A percentile compares a stretch with the other conserved stretches of the same genome.
phyloP scores from a whole-genome alignment of 2,797 vertebrate species.

The Crenichthys baileyi region DNA sequence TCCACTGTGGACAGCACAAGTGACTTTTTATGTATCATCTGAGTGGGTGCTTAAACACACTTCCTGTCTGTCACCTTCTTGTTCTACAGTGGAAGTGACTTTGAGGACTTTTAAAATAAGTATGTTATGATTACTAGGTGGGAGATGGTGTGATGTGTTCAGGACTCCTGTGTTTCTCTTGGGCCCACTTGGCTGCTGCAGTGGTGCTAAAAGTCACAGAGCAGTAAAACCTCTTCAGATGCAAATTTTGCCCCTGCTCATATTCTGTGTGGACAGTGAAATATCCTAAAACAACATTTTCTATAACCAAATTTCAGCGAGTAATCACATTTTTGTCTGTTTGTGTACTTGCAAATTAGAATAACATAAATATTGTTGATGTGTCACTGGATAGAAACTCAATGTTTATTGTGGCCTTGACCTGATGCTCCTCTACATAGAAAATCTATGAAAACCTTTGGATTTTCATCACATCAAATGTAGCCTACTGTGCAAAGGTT shows the following conservation, averaged over 20 bases:
- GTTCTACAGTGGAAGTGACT: slow-evolving; percentile 9
- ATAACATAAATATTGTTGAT: slow-evolving; percentile 38
- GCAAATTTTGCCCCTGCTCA: not conserved
- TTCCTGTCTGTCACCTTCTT: slow-evolving; percentile 18
- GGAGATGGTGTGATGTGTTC: slow-evolving; percentile 12
- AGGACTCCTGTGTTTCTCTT: slow-evolving; percentile 15
- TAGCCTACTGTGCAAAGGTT: not conserved
- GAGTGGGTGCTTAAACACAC: slow-evolving; percentile 17
- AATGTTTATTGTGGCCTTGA: slow-evolving; percentile 37
- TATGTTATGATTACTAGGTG: slow-evolving; percentile 10
- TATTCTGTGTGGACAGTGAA: not conserved
- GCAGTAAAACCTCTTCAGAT: slow-evolving; percentile 25
- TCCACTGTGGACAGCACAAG: not conserved
- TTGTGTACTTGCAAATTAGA: slow-evolving; percentile 28
- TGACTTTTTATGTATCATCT: not conserved
- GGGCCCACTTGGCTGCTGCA: slow-evolving; percentile 19
- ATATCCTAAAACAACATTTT: not conserved
- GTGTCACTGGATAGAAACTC: slow-evolving; percentile 31
- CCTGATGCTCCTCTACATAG: slow-evolving; percentile 52
- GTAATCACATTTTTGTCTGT: slow-evolving; percentile 33
- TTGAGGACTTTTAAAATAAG: slow-evolving; percentile 16
- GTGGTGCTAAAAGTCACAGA: slow-evolving; percentile 43
- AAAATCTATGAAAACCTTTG: slow-evolving; percentile 72
- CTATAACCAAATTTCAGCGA: slow-evolving; percentile 2
- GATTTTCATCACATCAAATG: slow-evolving; percentile 43